A percentile compares a stretch with the other conserved stretches of the same genome.
phyloP scores from a whole-genome alignment of 2,113 vertebrate species.

The Panthera tigris region DNA sequence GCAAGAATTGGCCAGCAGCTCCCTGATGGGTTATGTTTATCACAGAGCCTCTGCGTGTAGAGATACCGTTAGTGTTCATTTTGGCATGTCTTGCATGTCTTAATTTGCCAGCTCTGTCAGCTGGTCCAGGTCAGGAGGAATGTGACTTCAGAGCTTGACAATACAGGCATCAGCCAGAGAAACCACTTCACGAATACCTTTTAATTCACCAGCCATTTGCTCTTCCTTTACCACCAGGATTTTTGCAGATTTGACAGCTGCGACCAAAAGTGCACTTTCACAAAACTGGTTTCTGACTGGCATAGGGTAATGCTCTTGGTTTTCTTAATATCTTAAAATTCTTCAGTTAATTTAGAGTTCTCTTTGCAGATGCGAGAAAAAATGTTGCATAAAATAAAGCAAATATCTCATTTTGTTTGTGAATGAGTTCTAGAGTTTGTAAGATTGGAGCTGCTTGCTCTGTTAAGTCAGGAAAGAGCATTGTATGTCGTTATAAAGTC shows the following conservation, averaged over 20 bases:
- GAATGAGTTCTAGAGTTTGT: not conserved
- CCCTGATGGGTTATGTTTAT: not conserved
- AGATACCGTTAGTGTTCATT: not conserved
- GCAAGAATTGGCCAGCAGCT: not conserved
- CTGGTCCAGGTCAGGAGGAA: not conserved
- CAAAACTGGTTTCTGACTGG: not conserved
- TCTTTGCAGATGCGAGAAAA: not conserved
- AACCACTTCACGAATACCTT: not conserved
- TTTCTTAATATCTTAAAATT: slow-evolving; percentile 4
- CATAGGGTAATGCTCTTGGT: not conserved
- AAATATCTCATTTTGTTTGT: not conserved
- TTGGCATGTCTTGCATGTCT: not conserved
- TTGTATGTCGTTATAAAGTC: not conserved
- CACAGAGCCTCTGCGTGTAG: not conserved
- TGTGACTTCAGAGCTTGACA: not conserved
- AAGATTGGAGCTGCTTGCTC: not conserved
- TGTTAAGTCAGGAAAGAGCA: not conserved
- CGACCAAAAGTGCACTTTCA: not conserved
- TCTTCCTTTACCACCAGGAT: not conserved
- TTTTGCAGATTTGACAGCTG: not conserved
- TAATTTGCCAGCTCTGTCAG: not conserved
- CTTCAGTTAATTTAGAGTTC: not conserved
- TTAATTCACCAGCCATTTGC: not conserved
- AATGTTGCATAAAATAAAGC: not conserved
- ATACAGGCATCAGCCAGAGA: not conserved